Evolutionary conservation across 23 tunicate genomes (phyloP).

Genomic region (Aplidium turbinatum): DNA sequence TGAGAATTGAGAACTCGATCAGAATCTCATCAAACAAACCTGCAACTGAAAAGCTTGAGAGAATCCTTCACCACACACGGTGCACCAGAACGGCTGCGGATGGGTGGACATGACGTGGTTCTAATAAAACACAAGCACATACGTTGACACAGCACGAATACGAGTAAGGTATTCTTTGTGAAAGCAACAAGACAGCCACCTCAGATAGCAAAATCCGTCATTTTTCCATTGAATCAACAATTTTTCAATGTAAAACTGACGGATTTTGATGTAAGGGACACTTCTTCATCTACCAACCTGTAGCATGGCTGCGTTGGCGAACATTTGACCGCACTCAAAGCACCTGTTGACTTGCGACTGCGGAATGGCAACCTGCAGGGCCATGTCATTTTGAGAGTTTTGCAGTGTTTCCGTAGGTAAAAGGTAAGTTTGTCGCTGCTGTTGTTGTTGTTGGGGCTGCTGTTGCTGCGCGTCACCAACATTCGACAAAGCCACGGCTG

Average conservation of each 20-base stretch:
- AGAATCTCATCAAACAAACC: slow-evolving; percentile 39
- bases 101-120: slow-evolving; percentile 89
- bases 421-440: background rate
- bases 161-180: too few species aligned
- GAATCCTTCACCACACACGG: slow-evolving; percentile 93
- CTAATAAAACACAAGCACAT: slow-evolving; percentile 22
- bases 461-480: too few species aligned
- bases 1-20: too few species aligned
- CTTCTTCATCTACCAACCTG: slow-evolving; percentile 68
- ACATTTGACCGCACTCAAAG: slow-evolving; percentile 84
- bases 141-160: background rate
- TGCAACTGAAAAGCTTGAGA: slow-evolving; percentile 73
- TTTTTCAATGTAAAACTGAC: background rate
- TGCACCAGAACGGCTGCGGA: slow-evolving; percentile 96
- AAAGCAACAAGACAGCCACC: too few species aligned
- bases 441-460: too few species aligned
- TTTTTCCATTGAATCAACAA: too few species aligned
- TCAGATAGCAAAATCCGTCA: too few species aligned
- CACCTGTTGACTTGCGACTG: slow-evolving; percentile 76
- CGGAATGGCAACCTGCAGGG: slow-evolving; percentile 12
- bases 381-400: background rate
- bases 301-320: slow-evolving; percentile 64
- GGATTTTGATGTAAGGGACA: background rate
- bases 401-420: background rate
- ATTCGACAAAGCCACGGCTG: too few species aligned